Evolutionary conservation across 2,888 invertebrate species (phyloP), one percentile per base, ranked within the genome.

Genomic region (Tiphia femorata): DNA sequence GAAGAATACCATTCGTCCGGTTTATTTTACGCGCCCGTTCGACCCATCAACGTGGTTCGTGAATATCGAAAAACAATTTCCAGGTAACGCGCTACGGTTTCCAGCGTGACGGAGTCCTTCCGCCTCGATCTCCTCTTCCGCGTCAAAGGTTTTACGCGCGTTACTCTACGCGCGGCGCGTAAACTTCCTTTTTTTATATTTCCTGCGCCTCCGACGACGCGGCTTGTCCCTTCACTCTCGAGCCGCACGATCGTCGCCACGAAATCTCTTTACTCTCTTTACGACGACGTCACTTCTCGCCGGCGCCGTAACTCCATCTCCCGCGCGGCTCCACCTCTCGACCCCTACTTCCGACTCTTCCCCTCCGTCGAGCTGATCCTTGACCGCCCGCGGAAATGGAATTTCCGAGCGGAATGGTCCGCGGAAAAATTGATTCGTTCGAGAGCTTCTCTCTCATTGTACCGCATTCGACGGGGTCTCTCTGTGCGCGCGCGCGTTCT

Each of bases 351-450:
- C 58, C 55, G 62, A 58, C 53, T 52, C 25, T 47, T 49, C 49
- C 47, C 35, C 53, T 51, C 33, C 25, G 42, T 49, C 30, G 37
- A n/a, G n/a, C n/a, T n/a, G n/a, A n/a, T 38, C 51, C 61, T 58
- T 60, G 56, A 61, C 67, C 70, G 69, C 64, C 64, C 63, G 41
- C 60, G 68, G 69, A 70, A 75, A 78, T 76, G 71, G 68, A 77
- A 78, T 76, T 75, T 78, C 76, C 79, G 74, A 70, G 72, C 65
- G 57, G 67, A 67, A 61, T 68, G n/a, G n/a, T n/a, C n/a, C 68
- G 67, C 62, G 61, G 56, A 80, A 81, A 81, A 80, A 80, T 81
- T 81, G 79, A 80, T 80, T 80, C 79, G 75, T 73, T 80, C 76
- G 80, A 80, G n/a, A n/a, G n/a, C n/a, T n/a, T n/a, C 72, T 77